Base-by-base conservation (phyloP, 2,888 invertebrate species). In the Caradrina kadenii region DNA sequence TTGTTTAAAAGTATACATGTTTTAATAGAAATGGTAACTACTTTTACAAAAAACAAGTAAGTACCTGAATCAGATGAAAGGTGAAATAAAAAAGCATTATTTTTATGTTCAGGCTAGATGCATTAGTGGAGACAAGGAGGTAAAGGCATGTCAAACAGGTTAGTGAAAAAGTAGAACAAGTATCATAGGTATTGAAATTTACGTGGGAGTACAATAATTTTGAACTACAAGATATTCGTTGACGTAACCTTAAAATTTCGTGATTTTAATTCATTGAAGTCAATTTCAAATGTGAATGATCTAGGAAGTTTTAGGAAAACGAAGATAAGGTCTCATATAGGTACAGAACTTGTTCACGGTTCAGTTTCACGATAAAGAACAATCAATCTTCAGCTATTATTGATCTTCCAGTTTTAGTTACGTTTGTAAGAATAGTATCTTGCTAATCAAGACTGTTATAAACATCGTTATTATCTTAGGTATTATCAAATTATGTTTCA, bases 281-380 rank as follows among this genome's bases (percentile, higher is more conserved):
- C 84, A 81, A 72, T 89, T 89, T 71, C 90, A 91, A 73, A 87
- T 92, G 77, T 83, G 79, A 83, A 89, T 93, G 73, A 92, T 94
- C 60, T 89, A 91, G 74, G 93, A 93, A 87, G 92, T 94, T 11
- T 89, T 93, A 88, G 93, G 93, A 87, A 88, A 85, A 84, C 91
- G 26, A 90, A 74, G 76, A 76, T 72, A 92, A 90, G 62, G 85
- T 91, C 62, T 73, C 82, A 39, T 87, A 89, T 26, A 26, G 26
- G 8, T 55, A 90, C 92, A 52, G 89, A 92, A 8, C 35, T 35
- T 35, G 8, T 35, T 35, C 35, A 64, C 91, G 90, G 90, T 92
- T 92, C 88, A 94, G 92, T 91, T 91, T 84, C 74, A 83, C 87
- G 50, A 8, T 35, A 8, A 35, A 35, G 8, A 8, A 35, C 35